Base-by-base conservation (phyloP, 1,140 invertebrate species). In the Drosophila paulistorum region DNA sequence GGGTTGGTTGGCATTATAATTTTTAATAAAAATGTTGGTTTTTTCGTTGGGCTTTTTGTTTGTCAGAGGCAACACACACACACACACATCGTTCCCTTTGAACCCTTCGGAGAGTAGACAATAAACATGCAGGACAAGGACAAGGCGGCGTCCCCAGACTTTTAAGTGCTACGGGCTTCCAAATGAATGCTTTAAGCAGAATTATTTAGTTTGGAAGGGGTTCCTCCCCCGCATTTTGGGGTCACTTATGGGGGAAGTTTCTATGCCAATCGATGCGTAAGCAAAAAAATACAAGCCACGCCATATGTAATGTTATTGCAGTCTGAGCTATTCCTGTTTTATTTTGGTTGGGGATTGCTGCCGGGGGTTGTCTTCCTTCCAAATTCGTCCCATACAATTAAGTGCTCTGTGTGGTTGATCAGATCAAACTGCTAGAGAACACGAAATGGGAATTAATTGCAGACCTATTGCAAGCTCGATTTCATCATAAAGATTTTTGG, bases 211-310 rank as follows among this genome's bases (percentile, higher is more conserved):
- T 35, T 55, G 68, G 69, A 64, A 26, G 37, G 14, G 11, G 1
- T 13, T 39, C 37, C 37, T 13, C 11, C 37, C 37, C 11, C 37
- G 13, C 11, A 4, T 39, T 39, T 39, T 23, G 45, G 45, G 45
- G 45, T 2, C 45, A 1, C 7, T 85, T 69, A 73, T 1, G 30
- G 81, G 82, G 45, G 45, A 51, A 51, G 45, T 51, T 51, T 64
- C 67, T 45, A 74, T 74, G 73, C 65, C 84, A 83, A 87, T 82
- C 73, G 83, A 86, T 87, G 83, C 83, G 83, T 83, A 83, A 83
- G 83, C 83, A 63, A 79, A 83, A 74, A 51, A 51, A 51, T 23
- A 51, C 20, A 48, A 17, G 55, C 54, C 7, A 30, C 65, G 66
- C 58, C 76, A 86, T 87, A 71, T 80, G 83, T 78, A 71, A 71